A percentile compares a stretch with the other conserved stretches of the same genome.
These are phyloP conservation scores for Ceratina calcarata DNA, from an alignment of 1,140 invertebrate genomes.

Conservation along the genomic window DNA sequence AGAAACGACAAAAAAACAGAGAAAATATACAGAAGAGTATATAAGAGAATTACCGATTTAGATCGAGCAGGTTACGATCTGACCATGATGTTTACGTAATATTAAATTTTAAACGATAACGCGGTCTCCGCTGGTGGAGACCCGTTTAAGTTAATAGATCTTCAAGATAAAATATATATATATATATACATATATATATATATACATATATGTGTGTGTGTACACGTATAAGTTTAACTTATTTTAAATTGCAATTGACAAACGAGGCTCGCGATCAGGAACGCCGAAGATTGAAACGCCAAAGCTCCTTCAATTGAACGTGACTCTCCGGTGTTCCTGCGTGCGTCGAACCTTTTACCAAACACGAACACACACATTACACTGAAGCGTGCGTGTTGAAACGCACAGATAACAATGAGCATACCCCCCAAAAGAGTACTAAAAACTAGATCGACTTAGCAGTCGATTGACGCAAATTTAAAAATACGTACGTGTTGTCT, in stretches of 20 bases:
- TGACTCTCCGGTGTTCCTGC: constrained; percentile 15
- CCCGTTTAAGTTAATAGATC: constrained; percentile 42
- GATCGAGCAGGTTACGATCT: constrained; percentile 55
- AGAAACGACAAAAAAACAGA: constrained; percentile 32
- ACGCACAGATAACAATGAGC: constrained; percentile 15
- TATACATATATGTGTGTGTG: constrained; percentile 46
- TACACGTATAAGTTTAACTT: constrained; percentile 62
- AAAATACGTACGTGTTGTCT: constrained; percentile 65
- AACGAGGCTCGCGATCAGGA: neutral
- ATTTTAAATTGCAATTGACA: constrained; percentile 34
- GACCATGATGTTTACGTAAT: constrained; percentile 8
- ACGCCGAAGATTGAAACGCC: too few relatives aligned
- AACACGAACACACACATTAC: neutral
- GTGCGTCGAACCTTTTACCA: constrained; percentile 4
- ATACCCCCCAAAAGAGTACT: constrained; percentile 2
- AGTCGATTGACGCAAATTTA: constrained; percentile 59
- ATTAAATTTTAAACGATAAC: constrained; percentile 47
- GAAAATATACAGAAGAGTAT: neutral
- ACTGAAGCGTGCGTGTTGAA: neutral
- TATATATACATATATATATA: constrained; percentile 36
- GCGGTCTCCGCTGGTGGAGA: constrained; percentile 64
- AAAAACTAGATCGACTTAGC: constrained; percentile 35
- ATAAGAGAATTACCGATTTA: constrained; percentile 28
- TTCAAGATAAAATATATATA: neutral
- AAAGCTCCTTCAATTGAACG: neutral